Base-by-base conservation (phyloP, 2,888 invertebrate species). In the Aleiodes alternator region DNA sequence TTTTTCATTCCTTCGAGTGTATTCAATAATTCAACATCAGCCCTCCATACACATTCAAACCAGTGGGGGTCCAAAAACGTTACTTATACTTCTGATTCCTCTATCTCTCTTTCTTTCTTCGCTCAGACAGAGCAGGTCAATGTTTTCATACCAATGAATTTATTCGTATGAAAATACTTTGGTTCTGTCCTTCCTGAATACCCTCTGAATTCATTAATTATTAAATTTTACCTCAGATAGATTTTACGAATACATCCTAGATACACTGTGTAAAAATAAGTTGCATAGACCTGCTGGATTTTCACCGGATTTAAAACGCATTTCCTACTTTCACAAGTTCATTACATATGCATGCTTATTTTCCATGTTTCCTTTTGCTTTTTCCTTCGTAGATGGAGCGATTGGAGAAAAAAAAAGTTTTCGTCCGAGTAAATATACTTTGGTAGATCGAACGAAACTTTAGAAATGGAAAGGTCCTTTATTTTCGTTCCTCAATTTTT, bases 1-100 rank as follows among this genome's bases (percentile, higher is more conserved):
- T 73, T 73, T 68, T 66, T 73, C 66, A 68, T 73, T 66, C 48
- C 56, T 68, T 72, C 61, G 61, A 72, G 72, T 64, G 51, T 61
- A 61, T 72, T 72, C 61, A 72, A 72, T 72, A 72, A 72, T 72
- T 72, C 72, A 72, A 53, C 51, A 51, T 48, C 51, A 51, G 23
- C 31, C 43, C 5, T 70, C 66, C 55, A 59, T 57, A 73, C 66
- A 66, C 56, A 66, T 73, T 55, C 29, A 59, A 59, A 59, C 34
- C 34, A 59, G 59, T 59, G 34, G 59, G 59, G 59, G 43, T 43
- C 59, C 14, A 59, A 59, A 31, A 59, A 59, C 14, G 59, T 59
- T 59, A 59, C 34, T 59, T 59, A 59, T 59, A 59, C 59, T 38
- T 43, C 9, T 9, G 7, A 43, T 43, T 43, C 14, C 31, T 59